Percentiles rank a stretch among this genome's conserved stretches.
These are phyloP conservation scores for Pyrocephalus nanus DNA, from an alignment of 2,797 vertebrate species.

Conservation along the genomic window DNA sequence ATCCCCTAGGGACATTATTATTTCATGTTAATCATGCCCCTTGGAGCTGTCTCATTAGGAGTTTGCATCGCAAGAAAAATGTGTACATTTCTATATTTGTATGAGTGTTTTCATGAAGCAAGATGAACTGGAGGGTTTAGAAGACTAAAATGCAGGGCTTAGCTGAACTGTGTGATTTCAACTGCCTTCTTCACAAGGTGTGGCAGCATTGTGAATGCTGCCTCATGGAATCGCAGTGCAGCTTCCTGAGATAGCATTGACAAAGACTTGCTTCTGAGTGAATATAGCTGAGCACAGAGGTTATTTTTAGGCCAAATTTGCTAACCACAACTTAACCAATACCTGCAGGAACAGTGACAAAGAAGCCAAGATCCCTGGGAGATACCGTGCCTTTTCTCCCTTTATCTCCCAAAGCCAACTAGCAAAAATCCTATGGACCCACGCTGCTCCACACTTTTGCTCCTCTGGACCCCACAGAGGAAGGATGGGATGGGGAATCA, in stretches of 20 bases:
- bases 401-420: background rate
- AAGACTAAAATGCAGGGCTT: background rate
- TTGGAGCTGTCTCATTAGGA: slow-evolving; percentile 58
- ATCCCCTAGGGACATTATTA: slow-evolving; percentile 54
- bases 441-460: rapidly evolving
- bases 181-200: background rate
- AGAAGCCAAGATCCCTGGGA: background rate
- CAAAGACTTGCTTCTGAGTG: background rate
- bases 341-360: background rate
- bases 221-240: background rate
- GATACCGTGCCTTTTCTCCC: background rate
- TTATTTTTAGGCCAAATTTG: background rate
- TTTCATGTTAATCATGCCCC: slow-evolving; percentile 66
- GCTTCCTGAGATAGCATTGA: background rate
- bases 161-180: slow-evolving; percentile 32
- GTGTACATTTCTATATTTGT: background rate
- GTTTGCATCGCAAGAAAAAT: slow-evolving; percentile 41
- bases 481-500: background rate
- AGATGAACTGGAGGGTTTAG: slow-evolving; percentile 18
- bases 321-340: background rate
- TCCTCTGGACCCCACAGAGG: background rate
- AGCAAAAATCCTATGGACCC: background rate
- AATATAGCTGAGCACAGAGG: background rate
- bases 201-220: background rate
- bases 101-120: background rate